Evolutionary conservation across 2,113 vertebrate genomes (phyloP).

Genomic region (Nycticebus coucang): DNA sequence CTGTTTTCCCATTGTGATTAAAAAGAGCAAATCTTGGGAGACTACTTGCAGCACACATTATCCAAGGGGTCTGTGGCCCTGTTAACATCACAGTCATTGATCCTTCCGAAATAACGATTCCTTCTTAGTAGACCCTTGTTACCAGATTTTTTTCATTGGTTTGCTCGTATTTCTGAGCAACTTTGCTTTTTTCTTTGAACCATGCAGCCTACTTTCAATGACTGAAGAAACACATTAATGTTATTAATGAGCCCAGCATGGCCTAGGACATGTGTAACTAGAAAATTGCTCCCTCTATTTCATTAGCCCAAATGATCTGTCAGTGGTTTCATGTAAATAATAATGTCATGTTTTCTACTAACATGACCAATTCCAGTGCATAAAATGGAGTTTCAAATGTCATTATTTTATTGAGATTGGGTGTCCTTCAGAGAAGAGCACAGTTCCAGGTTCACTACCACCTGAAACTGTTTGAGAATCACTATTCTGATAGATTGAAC

Average conservation of each 20-base stretch:
- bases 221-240: background rate
- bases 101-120: background rate
- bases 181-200: slow-evolving; percentile 33
- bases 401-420: background rate
- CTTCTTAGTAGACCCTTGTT: background rate
- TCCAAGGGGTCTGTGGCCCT: background rate
- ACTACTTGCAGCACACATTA: background rate
- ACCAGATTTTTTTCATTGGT: background rate
- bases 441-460: background rate
- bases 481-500: background rate
- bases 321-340: background rate
- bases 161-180: background rate
- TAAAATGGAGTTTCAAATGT: slow-evolving; percentile 46
- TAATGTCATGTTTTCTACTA: background rate
- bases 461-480: slow-evolving; percentile 24
- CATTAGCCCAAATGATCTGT: background rate
- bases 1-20: background rate
- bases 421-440: slow-evolving; percentile 19
- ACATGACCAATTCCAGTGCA: background rate
- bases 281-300: background rate
- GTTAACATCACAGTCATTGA: background rate
- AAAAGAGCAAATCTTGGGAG: background rate
- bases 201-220: background rate
- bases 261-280: background rate
- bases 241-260: background rate